Evolutionary conservation across 2,888 invertebrate species (phyloP).

Genomic region (Willowsia nigromaculata): DNA sequence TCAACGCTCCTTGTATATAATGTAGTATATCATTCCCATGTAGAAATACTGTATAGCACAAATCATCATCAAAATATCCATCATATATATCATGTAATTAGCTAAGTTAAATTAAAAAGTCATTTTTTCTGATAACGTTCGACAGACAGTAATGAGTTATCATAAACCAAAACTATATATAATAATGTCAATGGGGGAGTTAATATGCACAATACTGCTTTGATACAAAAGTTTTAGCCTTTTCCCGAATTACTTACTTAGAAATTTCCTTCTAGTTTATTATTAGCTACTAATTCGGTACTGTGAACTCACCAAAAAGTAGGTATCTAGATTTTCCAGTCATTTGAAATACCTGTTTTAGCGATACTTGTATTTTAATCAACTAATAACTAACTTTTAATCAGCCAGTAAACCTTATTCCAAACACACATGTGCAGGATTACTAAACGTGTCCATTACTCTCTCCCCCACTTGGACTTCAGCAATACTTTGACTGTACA

Average conservation of each 20-base stretch:
- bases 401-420: no score
- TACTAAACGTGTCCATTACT: no score
- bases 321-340: no score
- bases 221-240: background rate
- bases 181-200: background rate
- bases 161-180: background rate
- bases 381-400: no score
- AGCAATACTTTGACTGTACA: constrained; percentile 27
- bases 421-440: no score
- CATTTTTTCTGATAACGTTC: background rate
- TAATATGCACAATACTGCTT: constrained; percentile 35
- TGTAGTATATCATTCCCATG: constrained; percentile 41
- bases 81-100: constrained; percentile 13
- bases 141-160: background rate
- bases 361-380: no score
- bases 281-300: no score
- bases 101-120: background rate
- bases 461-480: background rate
- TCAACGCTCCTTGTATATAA: constrained; percentile 29
- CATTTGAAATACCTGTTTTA: background rate
- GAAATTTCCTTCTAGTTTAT: background rate
- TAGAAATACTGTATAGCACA: constrained; percentile 34
- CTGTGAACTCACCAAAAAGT: no score
- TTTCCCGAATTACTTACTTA: background rate
- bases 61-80: background rate